A percentile compares a stretch with the other conserved stretches of the same genome.
Evolutionary conservation across 30 jellyfish, hydroid and myxozoan species (phyloP).

Genomic region (Cassiopea andromeda): DNA sequence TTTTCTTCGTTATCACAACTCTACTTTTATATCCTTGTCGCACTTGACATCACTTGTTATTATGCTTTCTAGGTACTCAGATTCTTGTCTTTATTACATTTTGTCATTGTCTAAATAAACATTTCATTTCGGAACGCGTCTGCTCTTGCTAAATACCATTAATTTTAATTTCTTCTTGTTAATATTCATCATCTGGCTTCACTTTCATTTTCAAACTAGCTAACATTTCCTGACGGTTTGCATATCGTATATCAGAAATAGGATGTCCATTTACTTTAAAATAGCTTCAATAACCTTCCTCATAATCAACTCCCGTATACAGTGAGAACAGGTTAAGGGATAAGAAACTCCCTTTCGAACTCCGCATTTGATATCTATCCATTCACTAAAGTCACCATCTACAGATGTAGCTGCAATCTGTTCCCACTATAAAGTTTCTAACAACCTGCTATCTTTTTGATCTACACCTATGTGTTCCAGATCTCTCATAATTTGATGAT

Average conservation of each 20-base stretch:
- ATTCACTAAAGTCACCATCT: too few species aligned
- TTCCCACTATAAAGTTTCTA: too few species aligned
- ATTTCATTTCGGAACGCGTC: background rate
- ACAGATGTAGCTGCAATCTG: too few species aligned
- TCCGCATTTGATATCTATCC: too few species aligned
- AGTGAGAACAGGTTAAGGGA: too few species aligned
- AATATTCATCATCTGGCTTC: constrained; percentile 9
- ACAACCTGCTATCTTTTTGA: too few species aligned
- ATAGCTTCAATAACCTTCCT: too few species aligned
- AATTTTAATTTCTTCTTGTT: background rate
- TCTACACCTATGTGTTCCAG: background rate
- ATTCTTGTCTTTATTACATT: background rate
- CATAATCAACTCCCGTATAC: too few species aligned
- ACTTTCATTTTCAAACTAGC: background rate
- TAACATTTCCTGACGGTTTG: background rate
- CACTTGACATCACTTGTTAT: background rate
- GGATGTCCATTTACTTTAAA: too few species aligned
- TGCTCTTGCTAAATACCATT: constrained; percentile 3
- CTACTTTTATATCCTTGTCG: background rate
- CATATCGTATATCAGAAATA: too few species aligned
- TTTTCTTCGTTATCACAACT: constrained; percentile 5
- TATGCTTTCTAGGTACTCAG: background rate
- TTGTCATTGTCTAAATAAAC: background rate
- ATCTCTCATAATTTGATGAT: background rate
- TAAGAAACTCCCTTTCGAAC: too few species aligned